These are phyloP conservation scores for Drosophila flavopinicola DNA, from an alignment of 2,888 invertebrate species.

Conservation along the genomic window DNA sequence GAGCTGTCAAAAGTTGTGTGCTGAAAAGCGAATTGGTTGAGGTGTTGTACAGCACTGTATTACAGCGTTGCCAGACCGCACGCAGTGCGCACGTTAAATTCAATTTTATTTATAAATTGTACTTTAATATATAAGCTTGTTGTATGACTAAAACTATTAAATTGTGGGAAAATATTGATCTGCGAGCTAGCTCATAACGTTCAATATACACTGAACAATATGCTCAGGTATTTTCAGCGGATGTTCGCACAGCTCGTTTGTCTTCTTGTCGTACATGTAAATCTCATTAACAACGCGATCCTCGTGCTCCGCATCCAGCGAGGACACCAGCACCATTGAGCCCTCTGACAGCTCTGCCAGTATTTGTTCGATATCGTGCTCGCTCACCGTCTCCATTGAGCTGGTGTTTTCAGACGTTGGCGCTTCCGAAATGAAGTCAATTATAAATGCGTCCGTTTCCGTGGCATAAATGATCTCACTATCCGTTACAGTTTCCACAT, in stretches of 20 bases:
- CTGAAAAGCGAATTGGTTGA: not conserved
- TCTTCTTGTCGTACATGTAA: conserved; percentile 81
- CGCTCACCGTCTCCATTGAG: conserved; percentile 35
- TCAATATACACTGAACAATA: conserved; percentile 82
- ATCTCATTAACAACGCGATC: conserved; percentile 82
- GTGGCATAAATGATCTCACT: conserved; percentile 8
- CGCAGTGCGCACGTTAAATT: not conserved
- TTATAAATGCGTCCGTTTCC: conserved; percentile 25
- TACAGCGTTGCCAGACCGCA: conserved; percentile 25
- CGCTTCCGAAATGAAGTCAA: conserved; percentile 44
- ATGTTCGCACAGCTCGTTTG: conserved; percentile 81
- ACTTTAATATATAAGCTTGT: not conserved
- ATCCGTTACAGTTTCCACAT: conserved; percentile 18
- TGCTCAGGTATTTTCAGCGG: conserved; percentile 83
- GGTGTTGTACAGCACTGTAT: conserved; percentile 18
- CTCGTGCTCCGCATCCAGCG: conserved; percentile 76
- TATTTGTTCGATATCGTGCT: conserved; percentile 80
- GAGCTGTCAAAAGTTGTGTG: conserved; percentile 48
- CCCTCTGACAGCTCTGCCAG: conserved; percentile 81
- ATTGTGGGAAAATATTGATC: conserved; percentile 19
- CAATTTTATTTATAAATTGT: conserved; percentile 7
- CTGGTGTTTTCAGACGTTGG: not conserved
- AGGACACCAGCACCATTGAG: conserved; percentile 82
- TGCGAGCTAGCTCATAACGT: conserved; percentile 74
- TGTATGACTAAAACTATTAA: conserved; percentile 11